Evolutionary conservation across 2,113 vertebrate genomes (phyloP).

Genomic region (Aix galericulata): DNA sequence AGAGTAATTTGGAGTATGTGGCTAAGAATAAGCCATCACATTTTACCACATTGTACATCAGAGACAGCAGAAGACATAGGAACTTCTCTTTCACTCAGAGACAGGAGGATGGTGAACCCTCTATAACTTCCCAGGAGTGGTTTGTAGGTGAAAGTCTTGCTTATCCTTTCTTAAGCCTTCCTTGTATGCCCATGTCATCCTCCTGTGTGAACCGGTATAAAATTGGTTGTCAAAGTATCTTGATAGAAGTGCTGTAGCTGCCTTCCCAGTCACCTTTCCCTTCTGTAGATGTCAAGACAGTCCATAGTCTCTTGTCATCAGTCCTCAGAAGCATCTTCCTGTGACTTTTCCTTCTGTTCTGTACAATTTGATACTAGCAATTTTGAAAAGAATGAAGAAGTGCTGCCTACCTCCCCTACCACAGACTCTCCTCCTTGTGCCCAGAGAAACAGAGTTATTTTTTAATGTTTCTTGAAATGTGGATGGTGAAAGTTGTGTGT

Average conservation of each 20-base stretch:
- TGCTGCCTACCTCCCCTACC: conserved; percentile 41
- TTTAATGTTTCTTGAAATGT: conserved; percentile 3
- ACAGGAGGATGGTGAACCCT: neutral
- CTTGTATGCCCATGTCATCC: neutral
- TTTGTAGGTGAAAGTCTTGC: neutral
- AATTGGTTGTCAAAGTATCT: neutral
- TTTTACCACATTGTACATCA: neutral
- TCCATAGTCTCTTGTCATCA: neutral
- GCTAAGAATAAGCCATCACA: neutral
- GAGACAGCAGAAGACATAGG: neutral
- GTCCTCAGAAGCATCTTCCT: neutral
- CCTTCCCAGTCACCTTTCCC: neutral
- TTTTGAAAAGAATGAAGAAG: conserved; percentile 38
- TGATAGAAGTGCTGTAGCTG: neutral
- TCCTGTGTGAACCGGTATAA: neutral
- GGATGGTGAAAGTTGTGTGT: conserved; percentile 54
- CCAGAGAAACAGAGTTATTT: neutral
- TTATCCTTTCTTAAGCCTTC: neutral
- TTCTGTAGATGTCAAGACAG: neutral
- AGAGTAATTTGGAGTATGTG: neutral
- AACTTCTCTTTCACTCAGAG: neutral
- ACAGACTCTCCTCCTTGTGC: neutral
- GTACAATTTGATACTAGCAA: conserved; percentile 25
- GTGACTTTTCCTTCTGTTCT: neutral
- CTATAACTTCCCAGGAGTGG: neutral